These are phyloP conservation scores for Nothoprocta perdicaria DNA, from an alignment of 2,113 vertebrate genomes.

Conservation along the genomic window DNA sequence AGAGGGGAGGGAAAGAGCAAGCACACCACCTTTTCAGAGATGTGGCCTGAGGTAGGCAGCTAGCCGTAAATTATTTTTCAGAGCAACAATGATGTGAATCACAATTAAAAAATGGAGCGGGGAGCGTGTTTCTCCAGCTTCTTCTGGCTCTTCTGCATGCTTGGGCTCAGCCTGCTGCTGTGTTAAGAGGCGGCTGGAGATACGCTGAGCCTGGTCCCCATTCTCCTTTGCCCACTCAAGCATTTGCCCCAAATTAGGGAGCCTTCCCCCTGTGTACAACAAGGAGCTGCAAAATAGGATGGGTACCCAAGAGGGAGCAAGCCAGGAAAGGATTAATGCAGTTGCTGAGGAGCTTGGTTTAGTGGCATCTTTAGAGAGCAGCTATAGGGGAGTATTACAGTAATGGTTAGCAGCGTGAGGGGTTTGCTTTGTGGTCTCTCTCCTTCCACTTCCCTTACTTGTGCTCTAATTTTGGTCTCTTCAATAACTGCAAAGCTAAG, in stretches of 20 bases:
- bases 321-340: background rate
- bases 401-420: background rate
- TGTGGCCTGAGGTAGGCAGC: slow-evolving; percentile 25
- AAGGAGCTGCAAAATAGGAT: background rate
- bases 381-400: background rate
- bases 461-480: background rate
- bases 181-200: background rate
- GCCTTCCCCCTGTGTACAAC: fast-evolving
- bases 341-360: background rate
- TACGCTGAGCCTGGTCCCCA: background rate
- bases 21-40: background rate
- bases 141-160: background rate
- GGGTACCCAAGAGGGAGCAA: fast-evolving
- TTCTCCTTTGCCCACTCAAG: background rate
- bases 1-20: background rate
- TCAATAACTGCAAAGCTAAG: background rate
- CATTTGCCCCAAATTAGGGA: too few species aligned
- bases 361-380: background rate
- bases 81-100: background rate
- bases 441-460: background rate
- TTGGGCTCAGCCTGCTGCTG: fast-evolving
- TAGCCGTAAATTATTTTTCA: slow-evolving; percentile 30
- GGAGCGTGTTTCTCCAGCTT: too few species aligned
- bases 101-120: background rate
- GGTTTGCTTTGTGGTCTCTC: background rate